These are phyloP conservation scores for Malthinus seriepunctatus DNA, from an alignment of 2,888 invertebrate genomes.

Conservation along the genomic window DNA sequence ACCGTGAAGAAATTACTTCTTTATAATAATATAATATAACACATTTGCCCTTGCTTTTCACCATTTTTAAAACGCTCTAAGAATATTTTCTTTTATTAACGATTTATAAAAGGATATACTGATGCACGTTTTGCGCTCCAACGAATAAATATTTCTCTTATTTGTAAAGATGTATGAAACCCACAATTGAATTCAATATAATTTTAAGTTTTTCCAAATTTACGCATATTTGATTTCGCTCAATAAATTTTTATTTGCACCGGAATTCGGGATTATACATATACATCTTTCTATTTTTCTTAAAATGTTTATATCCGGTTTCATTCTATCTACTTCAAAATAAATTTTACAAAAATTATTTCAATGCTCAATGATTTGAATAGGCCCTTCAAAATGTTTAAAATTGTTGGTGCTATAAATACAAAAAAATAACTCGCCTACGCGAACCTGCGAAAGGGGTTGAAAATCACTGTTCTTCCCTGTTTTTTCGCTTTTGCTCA, in stretches of 20 bases:
- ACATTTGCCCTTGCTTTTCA: conserved; percentile 39
- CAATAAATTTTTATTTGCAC: conserved; percentile 9
- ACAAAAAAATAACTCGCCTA: too few species aligned
- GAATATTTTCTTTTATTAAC: conserved; percentile 30
- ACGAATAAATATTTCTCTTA: conserved; percentile 27
- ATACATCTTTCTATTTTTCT: too few species aligned
- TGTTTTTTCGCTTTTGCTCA: too few species aligned
- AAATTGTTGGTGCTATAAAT: too few species aligned
- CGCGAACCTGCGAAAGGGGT: too few species aligned
- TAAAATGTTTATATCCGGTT: too few species aligned
- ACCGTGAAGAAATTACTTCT: conserved; percentile 56
- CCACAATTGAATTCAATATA: conserved; percentile 24
- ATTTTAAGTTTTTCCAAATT: conserved; percentile 26
- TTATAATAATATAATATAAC: conserved; percentile 56
- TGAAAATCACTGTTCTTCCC: too few species aligned
- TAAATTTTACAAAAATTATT: too few species aligned
- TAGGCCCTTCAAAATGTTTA: too few species aligned
- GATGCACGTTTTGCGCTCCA: conserved; percentile 21
- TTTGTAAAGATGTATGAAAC: conserved; percentile 24
- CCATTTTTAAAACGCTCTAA: conserved; percentile 24
- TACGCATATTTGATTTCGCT: conserved; percentile 23
- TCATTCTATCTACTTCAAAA: too few species aligned
- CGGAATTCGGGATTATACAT: background rate
- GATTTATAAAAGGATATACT: conserved; percentile 18
- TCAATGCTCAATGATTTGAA: too few species aligned